A percentile compares a stretch with the other conserved stretches of the same genome.
Conservation (phyloP, 2,113 vertebrate species). For the Caretta caretta region DNA sequence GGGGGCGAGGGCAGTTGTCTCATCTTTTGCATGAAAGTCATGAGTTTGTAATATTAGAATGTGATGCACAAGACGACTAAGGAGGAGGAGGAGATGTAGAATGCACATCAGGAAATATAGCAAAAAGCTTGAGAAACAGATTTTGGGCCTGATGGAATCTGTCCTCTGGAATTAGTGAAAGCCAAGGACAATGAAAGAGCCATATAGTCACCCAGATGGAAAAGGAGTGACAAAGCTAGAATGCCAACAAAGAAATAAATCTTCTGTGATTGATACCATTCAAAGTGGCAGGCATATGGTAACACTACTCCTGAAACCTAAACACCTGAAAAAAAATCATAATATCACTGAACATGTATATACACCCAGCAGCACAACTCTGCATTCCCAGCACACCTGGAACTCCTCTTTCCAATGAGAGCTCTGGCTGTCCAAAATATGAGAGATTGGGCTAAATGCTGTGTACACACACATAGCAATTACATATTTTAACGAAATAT, state of each 20-base stretch:
- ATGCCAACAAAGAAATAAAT: background rate
- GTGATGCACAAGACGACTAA: background rate
- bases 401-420: background rate
- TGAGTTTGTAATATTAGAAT: background rate
- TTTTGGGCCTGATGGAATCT: background rate
- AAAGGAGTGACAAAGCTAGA: background rate
- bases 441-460: background rate
- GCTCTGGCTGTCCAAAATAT: background rate
- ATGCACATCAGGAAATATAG: background rate
- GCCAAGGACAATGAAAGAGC: background rate
- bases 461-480: background rate
- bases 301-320: background rate
- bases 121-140: background rate
- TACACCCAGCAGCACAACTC: background rate
- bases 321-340: background rate
- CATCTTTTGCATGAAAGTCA: background rate
- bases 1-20: background rate
- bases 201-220: background rate
- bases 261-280: background rate
- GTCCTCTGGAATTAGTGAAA: background rate
- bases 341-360: fast-evolving
- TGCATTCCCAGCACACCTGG: background rate
- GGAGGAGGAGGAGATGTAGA: background rate
- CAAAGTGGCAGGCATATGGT: background rate
- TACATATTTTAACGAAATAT: background rate